Evolutionary conservation across 2,797 vertebrate genomes (phyloP), one percentile per base, ranked within the genome.

Genomic region (Phoebastria nigripes): DNA sequence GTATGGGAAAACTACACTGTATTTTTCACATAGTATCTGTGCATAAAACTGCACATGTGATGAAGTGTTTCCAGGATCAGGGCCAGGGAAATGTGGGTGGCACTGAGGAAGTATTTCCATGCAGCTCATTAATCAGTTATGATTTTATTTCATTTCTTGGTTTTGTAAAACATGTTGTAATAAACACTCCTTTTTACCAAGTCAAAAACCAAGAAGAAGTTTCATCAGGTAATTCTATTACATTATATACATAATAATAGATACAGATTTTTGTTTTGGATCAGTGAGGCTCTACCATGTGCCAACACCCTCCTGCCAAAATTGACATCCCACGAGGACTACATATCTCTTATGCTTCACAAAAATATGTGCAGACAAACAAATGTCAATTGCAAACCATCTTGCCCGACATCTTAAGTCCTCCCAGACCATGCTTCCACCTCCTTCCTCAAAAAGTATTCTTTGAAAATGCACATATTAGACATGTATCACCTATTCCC

Each of bases 11-110:
- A 94, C 76, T 70, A 90, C n/a, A 26, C 46, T 91, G 72, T 82
- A 96, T 85, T 97, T 96, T 96, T 96, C 94, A 94, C 92, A 96
- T 74, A 91, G 90, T 87, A 91, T 96, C 87, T 86, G 56, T 91
- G 72, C 92, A 91, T 94, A 94, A 96, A 96, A 91, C 51, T 90
- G 76, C 90, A 95, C 62, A 92, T 92, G 94, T 92, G 95, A 96
- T 96, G 93, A 96, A 96, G 95, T 96, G 95, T 95, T 97, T 96
- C 95, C 94, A 97, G 96, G 95, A 97, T 85, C 92, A 89, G 90
- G 94, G 95, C 95, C 96, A 97, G 90, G 80, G 90, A 96, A 95
- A 96, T 86, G 94, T 96, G 96, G 94, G 96, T 96, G 96, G 96
- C 96, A 96, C 89, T 93, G 87, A 96, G 95, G 96, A 97, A 97